Base-by-base conservation (phyloP, 2,113 vertebrate genomes). In the Cygnus atratus region DNA sequence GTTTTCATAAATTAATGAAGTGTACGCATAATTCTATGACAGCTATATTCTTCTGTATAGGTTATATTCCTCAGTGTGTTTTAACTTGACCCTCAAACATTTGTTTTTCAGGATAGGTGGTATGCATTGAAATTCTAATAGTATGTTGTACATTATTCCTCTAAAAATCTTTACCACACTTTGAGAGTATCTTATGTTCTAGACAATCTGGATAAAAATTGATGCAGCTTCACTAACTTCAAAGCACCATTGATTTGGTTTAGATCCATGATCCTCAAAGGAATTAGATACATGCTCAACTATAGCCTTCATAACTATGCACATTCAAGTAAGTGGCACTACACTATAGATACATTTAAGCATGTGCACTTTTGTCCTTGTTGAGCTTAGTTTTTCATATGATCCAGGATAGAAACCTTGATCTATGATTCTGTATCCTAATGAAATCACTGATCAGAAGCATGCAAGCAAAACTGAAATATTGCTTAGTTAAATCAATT, bases 401-500 rank as follows among this genome's bases (percentile, higher is more conserved):
- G 13, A 62, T 73, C 8, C 11, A 76, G 17, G n/a, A 22, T 8
- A 66, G 66, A 92, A 87, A 79, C 5, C 41, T 66, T 35, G 10
- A 20, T 79, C 31, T 70, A 2, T 84, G 67, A 55, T 48, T 78
- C 28, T 88, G 11, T 52, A 81, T 71, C 3, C 2, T 43, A 58
- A 73, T 66, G 26, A 85, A 92, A 89, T 8, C 13, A 33, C 9
- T 62, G 24, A 80, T 76, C 37, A 91, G 41, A 91, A 79, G 13
- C 15, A 71, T 18, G 17, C 9, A 90, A 90, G 58, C 5, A 91
- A 92, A 76, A 89, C 80, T 11, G 20, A 76, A 85, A 66, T 76
- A 73, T 50, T 92, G 26, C 18, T 92, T 76, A 70, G 33, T 66
- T 93, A 88, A 93, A 85, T 74, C 48, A 44, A 76, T 74, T 94